phyloP scores from a whole-genome alignment of 2,797 vertebrate species.

The Salarias fasciatus region DNA sequence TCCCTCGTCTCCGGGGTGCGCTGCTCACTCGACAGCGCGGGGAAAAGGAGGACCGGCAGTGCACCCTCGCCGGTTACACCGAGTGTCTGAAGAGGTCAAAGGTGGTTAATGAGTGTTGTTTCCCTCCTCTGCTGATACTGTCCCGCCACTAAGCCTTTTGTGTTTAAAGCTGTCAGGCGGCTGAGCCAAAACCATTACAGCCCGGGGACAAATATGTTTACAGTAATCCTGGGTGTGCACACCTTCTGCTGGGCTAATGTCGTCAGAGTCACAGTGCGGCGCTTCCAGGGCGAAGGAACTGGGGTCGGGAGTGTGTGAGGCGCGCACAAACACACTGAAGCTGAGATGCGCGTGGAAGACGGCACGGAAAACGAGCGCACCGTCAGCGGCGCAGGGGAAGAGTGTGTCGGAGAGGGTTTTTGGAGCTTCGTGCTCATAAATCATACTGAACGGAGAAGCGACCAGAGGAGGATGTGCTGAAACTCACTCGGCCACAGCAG shows the following conservation, averaged over 20 bases:
- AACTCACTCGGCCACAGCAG: slow-evolving; percentile 31
- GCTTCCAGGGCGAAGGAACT: slow-evolving; percentile 57
- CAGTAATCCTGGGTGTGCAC: slow-evolving; percentile 25
- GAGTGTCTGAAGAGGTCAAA: slow-evolving; percentile 54
- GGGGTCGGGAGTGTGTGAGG: slow-evolving; percentile 14
- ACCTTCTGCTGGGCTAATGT: slow-evolving; percentile 18
- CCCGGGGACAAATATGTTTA: slow-evolving; percentile 55
- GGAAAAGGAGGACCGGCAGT: not conserved
- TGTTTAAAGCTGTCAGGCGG: slow-evolving; percentile 64
- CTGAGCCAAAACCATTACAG: slow-evolving; percentile 50
- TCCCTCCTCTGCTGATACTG: slow-evolving; percentile 53
- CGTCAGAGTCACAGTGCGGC: slow-evolving; percentile 49
- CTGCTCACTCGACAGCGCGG: slow-evolving; percentile 29
- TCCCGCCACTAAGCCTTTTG: slow-evolving; percentile 51
- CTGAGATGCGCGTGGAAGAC: not conserved
- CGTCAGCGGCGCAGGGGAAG: slow-evolving; percentile 55
- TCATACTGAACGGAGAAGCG: slow-evolving; percentile 40
- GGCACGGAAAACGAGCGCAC: slow-evolving; percentile 48
- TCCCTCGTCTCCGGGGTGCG: not conserved
- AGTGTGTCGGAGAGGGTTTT: slow-evolving; percentile 57
- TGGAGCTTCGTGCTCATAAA: slow-evolving; percentile 65
- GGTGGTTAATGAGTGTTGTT: slow-evolving; percentile 67
- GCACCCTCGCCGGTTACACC: slow-evolving; percentile 22
- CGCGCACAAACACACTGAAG: slow-evolving; percentile 24
- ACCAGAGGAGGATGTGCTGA: slow-evolving; percentile 13